Conservation (phyloP, 2,113 vertebrate genomes). For the Myrmecophaga tridactyla region DNA sequence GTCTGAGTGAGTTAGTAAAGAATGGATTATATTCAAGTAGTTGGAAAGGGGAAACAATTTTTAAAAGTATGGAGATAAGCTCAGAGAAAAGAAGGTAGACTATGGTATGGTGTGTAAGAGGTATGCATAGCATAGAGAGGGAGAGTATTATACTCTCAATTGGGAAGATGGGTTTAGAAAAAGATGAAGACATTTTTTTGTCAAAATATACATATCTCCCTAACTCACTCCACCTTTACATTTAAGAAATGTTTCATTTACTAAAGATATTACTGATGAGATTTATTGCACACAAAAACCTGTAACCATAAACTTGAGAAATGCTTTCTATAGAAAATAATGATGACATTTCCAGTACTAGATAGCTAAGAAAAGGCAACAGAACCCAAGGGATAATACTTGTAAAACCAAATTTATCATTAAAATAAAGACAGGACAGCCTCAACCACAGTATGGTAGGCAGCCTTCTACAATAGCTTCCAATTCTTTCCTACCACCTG, state of each 20-base stretch:
- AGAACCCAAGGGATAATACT: not conserved
- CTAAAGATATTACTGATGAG: not conserved
- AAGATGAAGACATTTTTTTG: not conserved
- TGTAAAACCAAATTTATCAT: not conserved
- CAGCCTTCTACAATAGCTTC: not conserved
- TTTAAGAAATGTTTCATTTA: not conserved
- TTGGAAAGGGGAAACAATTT: not conserved
- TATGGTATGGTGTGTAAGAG: not conserved
- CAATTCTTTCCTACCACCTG: not conserved
- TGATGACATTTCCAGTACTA: not conserved
- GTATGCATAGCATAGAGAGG: not conserved
- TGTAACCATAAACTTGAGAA: not conserved
- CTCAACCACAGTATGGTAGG: not conserved
- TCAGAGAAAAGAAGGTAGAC: not conserved
- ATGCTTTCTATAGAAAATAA: not conserved
- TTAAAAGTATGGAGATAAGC: not conserved
- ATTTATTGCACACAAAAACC: not conserved
- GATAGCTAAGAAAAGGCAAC: conserved; percentile 6
- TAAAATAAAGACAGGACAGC: conserved; percentile 16
- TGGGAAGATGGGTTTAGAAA: not conserved
- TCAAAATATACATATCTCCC: not conserved
- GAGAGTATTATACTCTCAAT: not conserved
- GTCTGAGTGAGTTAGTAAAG: not conserved
- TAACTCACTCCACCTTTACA: not conserved
- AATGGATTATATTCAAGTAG: not conserved